Percentiles rank a stretch among this genome's conserved stretches.
Evolutionary conservation across 1,140 invertebrate species (phyloP).

Genomic region (Drosophila melanogaster): DNA sequence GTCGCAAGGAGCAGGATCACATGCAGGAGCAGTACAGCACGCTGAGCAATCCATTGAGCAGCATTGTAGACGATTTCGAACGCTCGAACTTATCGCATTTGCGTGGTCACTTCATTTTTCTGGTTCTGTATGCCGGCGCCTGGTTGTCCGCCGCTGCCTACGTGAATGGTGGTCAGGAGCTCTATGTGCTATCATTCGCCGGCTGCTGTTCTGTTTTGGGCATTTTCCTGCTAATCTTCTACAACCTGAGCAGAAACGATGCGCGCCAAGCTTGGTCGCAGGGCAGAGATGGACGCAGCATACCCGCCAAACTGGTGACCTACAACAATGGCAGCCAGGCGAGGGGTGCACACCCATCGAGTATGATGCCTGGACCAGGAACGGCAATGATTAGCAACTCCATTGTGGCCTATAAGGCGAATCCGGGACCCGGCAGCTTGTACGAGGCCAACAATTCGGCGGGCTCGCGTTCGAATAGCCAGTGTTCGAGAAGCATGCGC

Average conservation of each 20-base stretch:
- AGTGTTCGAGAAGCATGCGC: constrained; percentile 85
- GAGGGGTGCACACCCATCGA: not conserved
- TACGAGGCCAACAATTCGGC: constrained; percentile 85
- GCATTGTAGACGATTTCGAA: constrained; percentile 92
- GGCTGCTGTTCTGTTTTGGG: constrained; percentile 89
- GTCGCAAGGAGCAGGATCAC: constrained; percentile 54
- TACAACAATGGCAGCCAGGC: constrained; percentile 58
- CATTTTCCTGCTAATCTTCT: constrained; percentile 94
- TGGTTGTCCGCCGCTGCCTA: constrained; percentile 90
- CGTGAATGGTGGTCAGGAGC: constrained; percentile 68
- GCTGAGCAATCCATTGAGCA: constrained; percentile 87
- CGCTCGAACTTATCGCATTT: constrained; percentile 92
- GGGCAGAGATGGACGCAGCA: constrained; percentile 85
- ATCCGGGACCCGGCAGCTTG: constrained; percentile 49
- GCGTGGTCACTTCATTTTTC: constrained; percentile 90
- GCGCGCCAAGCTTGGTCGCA: constrained; percentile 90
- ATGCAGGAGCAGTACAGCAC: constrained; percentile 84
- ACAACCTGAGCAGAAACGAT: constrained; percentile 93
- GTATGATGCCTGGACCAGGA: constrained; percentile 17
- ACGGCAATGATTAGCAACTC: constrained; percentile 67
- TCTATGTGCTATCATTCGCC: constrained; percentile 91
- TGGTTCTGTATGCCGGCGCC: constrained; percentile 90
- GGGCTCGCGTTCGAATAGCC: constrained; percentile 87
- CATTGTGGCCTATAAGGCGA: constrained; percentile 73
- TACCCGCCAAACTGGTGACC: constrained; percentile 80